A percentile compares a stretch with the other conserved stretches of the same genome.
These are phyloP conservation scores for Polydrusus pterygomalis DNA, from an alignment of 2,888 invertebrate genomes.

Conservation along the genomic window DNA sequence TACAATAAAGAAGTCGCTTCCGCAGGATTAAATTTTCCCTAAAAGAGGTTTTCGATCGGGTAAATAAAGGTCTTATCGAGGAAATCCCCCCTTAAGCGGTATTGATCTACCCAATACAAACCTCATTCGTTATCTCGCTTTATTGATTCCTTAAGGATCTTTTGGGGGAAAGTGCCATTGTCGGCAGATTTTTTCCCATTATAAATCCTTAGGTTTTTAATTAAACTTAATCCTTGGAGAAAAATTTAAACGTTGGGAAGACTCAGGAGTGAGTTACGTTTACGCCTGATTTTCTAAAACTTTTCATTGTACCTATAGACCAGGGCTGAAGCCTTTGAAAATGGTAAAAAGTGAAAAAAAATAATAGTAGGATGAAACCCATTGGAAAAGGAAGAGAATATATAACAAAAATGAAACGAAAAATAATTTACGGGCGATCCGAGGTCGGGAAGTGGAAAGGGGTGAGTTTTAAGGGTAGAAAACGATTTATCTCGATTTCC, in stretches of 20 bases:
- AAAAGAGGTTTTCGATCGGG: constrained; percentile 4
- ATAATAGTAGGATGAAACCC: too few relatives aligned
- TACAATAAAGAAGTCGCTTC: background rate
- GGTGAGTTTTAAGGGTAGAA: too few relatives aligned
- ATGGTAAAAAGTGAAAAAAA: too few relatives aligned
- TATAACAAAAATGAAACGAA: too few relatives aligned
- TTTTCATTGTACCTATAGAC: background rate
- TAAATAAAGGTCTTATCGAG: constrained; percentile 34
- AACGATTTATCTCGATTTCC: too few relatives aligned
- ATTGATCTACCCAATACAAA: constrained; percentile 39
- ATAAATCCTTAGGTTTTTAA: constrained; percentile 2
- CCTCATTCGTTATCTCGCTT: constrained; percentile 35
- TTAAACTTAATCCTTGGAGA: background rate
- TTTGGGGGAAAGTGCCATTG: constrained; percentile 3
- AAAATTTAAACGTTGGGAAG: background rate
- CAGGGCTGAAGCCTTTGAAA: too few relatives aligned
- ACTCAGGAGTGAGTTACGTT: too few relatives aligned
- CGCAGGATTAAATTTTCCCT: constrained; percentile 20
- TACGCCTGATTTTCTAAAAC: too few relatives aligned
- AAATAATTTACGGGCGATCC: too few relatives aligned
- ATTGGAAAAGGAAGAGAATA: too few relatives aligned
- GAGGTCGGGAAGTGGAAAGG: too few relatives aligned
- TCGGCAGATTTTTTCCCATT: constrained; percentile 9
- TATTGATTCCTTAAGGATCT: constrained; percentile 24
- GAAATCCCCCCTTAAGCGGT: constrained; percentile 30